Conservation (phyloP, 30 jellyfish, hydroid and myxozoan species). For the Hydractinia echinata region DNA sequence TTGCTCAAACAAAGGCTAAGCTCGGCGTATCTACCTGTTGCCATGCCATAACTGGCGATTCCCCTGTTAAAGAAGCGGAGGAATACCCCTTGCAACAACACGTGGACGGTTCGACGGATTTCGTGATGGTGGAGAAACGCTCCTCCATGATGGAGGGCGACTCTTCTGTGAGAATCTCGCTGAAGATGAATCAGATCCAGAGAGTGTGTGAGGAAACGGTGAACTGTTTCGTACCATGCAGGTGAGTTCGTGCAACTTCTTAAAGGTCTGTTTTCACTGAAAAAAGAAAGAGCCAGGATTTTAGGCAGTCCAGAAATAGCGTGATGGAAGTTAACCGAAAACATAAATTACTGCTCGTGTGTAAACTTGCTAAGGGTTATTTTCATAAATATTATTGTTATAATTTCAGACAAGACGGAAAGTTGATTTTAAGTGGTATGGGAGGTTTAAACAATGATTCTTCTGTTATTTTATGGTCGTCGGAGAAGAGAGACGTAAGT, state of each 20-base stretch:
- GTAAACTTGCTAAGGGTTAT: no score
- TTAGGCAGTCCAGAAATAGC: no score
- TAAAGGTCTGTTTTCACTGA: background rate
- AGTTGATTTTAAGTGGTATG: constrained; percentile 72
- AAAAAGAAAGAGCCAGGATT: no score
- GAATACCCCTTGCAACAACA: background rate
- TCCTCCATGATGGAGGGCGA: background rate
- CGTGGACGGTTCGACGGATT: background rate
- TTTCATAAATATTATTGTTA: no score
- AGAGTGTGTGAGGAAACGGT: constrained; percentile 79
- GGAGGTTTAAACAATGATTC: constrained; percentile 79
- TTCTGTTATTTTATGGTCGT: constrained; percentile 85
- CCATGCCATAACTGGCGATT: constrained; percentile 53
- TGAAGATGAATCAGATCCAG: constrained; percentile 80
- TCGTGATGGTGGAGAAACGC: constrained; percentile 25
- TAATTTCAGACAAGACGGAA: constrained; percentile 52
- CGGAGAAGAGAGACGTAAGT: constrained; percentile 81
- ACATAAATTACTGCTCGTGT: no score
- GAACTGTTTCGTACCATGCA: constrained; percentile 49
- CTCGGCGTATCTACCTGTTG: constrained; percentile 45
- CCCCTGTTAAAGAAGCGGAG: background rate
- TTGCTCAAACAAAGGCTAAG: background rate
- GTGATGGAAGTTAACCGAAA: no score
- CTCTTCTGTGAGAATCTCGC: background rate
- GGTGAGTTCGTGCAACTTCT: background rate